A percentile compares a stretch with the other conserved stretches of the same genome.
phyloP scores from a whole-genome alignment of 2,797 vertebrate species.

The Erethizon dorsatum region DNA sequence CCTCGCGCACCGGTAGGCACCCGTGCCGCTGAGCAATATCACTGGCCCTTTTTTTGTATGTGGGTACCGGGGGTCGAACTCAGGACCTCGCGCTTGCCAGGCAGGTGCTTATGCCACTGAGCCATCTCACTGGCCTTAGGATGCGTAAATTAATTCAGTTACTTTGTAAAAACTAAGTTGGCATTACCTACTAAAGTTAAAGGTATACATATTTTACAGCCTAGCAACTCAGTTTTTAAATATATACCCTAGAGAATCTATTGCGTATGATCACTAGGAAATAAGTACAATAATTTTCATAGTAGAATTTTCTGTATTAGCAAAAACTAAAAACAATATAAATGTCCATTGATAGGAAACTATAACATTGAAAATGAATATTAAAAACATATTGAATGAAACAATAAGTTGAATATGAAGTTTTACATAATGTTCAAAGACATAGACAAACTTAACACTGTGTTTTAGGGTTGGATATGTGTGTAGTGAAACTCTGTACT shows the following conservation, averaged over 20 bases:
- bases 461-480: background rate
- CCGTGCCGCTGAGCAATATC: no score
- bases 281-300: background rate
- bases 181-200: background rate
- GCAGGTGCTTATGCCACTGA: no score
- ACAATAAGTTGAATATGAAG: background rate
- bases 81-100: no score
- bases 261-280: background rate
- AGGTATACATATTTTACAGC: background rate
- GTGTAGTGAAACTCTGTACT: background rate
- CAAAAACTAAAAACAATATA: slow-evolving; percentile 28
- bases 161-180: slow-evolving; percentile 2
- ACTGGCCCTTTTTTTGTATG: no score
- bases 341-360: background rate
- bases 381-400: background rate
- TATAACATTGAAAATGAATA: background rate
- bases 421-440: slow-evolving; percentile 40
- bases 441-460: background rate
- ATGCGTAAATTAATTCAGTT: background rate
- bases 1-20: no score
- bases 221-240: background rate
- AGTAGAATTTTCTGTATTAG: background rate
- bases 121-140: background rate
- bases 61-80: no score
- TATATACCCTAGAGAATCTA: background rate